These are phyloP conservation scores for Mirza zaza DNA, from an alignment of 2,113 vertebrate genomes.

Conservation along the genomic window DNA sequence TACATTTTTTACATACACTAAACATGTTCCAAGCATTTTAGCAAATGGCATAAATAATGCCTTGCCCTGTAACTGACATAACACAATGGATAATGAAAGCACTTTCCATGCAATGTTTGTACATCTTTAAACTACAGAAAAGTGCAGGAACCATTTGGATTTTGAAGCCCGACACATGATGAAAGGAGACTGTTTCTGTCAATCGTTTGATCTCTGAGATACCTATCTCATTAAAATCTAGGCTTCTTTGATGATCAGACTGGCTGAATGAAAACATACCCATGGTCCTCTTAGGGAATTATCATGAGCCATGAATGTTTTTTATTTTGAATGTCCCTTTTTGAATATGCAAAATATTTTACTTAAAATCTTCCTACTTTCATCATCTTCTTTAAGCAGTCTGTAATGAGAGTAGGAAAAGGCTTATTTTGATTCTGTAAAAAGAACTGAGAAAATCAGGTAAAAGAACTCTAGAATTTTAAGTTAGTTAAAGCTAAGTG, in stretches of 20 bases:
- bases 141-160: neutral
- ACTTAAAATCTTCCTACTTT: conserved; percentile 17
- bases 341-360: neutral
- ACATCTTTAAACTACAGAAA: neutral
- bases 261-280: neutral
- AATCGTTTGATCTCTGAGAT: neutral
- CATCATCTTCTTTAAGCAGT: neutral
- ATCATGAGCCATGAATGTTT: neutral
- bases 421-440: neutral
- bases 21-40: neutral
- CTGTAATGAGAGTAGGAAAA: neutral
- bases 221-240: neutral
- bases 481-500: neutral
- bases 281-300: neutral
- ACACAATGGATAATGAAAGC: neutral
- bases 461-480: neutral
- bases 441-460: neutral
- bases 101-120: rapidly evolving
- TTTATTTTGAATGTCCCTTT: conserved; percentile 14
- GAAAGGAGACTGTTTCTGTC: neutral
- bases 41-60: neutral
- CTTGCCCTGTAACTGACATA: neutral
- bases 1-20: conserved; percentile 1
- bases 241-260: neutral
- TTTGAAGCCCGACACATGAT: neutral